Evolutionary conservation across 2,797 vertebrate species (phyloP).

Genomic region (Hoplostethus atlanticus): DNA sequence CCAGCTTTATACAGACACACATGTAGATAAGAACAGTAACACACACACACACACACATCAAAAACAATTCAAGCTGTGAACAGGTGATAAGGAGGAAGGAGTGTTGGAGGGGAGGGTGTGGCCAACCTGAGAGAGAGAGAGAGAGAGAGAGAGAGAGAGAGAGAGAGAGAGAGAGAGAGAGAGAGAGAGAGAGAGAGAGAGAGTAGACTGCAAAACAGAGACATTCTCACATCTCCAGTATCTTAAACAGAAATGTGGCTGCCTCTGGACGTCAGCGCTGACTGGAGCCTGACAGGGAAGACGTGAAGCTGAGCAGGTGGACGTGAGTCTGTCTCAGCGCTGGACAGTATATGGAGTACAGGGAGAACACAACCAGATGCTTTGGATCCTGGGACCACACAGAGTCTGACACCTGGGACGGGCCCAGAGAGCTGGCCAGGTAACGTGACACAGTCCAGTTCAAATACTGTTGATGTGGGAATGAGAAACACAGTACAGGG

Average conservation of each 20-base stretch:
- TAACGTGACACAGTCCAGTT: too few relatives aligned
- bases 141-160: neutral
- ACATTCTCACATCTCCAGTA: neutral
- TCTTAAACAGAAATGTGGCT: neutral
- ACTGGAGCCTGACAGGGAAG: neutral
- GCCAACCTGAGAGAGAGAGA: constrained; percentile 28
- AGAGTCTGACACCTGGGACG: too few relatives aligned
- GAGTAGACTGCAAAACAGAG: neutral
- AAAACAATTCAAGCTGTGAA: constrained; percentile 17
- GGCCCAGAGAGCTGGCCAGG: too few relatives aligned
- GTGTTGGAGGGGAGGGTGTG: constrained; percentile 50
- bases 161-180: constrained; percentile 2
- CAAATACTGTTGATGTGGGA: too few relatives aligned
- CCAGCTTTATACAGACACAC: too few relatives aligned
- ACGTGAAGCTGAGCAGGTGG: neutral
- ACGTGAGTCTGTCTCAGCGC: too few relatives aligned
- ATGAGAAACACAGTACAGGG: too few relatives aligned
- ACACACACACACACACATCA: constrained; percentile 3
- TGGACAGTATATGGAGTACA: too few relatives aligned
- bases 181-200: neutral
- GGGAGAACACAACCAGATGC: too few relatives aligned
- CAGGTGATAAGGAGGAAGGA: constrained; percentile 35
- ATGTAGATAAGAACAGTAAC: neutral
- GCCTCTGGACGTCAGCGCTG: neutral
- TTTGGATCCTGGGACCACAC: too few relatives aligned